Base-by-base conservation (phyloP, 2,797 vertebrate species). In the Lates japonicus region DNA sequence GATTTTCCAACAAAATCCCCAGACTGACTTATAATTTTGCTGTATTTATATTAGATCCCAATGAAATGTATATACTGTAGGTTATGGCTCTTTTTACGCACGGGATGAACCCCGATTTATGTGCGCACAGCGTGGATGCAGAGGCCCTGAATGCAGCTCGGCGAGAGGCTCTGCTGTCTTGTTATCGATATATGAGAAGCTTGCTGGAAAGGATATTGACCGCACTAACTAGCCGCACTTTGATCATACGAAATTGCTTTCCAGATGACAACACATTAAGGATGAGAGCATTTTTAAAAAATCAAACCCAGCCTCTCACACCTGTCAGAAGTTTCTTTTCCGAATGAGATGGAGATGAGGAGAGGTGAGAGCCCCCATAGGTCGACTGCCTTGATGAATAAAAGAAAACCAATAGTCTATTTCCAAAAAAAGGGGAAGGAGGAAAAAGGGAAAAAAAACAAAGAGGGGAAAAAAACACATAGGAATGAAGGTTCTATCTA, bases 151-250 rank as follows among this genome's bases (percentile, higher is more conserved):
- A 83, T 20, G 83, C 82, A 82, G 78, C 90, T 57, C 88, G 82
- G 85, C 76, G 87, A 81, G 84, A 81, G 82, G 73, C 85, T 91
- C 82, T 46, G 84, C 87, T 81, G 83, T 78, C 92, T 92, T 64
- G 72, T 92, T 92, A 91, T 94, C 91, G 92, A 92, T 93, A 92
- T 72, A 69, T 76, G 87, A 86, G 89, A 81, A 83, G 87, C 88
- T 90, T 75, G 87, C 88, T 91, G 81, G 85, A 87, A 81, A 89
- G 85, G 70, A 87, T 93, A 94, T 94, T 91, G 92, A 93, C 84
- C 90, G 88, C 85, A 87, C 89, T 93, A 94, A 93, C 91, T 86
- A 94, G 92, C 93, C 87, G 83, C 90, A 90, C 90, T 93, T 93
- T 94, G 92, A 91, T 93, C 91, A 92, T 86, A 88, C 74, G 66